Conservation (phyloP, 2,797 vertebrate genomes). For the Rhynchonycteris naso region DNA sequence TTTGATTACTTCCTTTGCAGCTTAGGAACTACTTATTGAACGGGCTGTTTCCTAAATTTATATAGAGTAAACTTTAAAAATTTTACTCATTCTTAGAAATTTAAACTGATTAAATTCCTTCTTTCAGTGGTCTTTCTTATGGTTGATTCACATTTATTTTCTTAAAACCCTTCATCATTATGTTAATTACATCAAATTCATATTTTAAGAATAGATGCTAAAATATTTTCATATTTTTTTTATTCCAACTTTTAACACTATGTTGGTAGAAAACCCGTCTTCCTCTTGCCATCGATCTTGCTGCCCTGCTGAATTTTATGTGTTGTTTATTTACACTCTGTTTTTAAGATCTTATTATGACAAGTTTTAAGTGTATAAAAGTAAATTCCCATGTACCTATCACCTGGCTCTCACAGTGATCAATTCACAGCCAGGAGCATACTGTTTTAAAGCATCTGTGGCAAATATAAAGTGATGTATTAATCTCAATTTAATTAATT, state of each 20-base stretch:
- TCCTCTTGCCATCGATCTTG: neutral
- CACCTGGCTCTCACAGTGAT: neutral
- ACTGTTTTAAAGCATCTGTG: conserved; percentile 41
- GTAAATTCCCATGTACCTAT: neutral
- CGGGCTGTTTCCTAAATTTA: conserved; percentile 52
- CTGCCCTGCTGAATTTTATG: neutral
- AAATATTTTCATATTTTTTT: conserved; percentile 37
- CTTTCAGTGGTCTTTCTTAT: conserved; percentile 22
- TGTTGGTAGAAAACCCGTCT: conserved; percentile 12
- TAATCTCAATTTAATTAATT: conserved; percentile 32
- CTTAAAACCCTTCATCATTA: conserved; percentile 24
- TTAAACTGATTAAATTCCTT: conserved; percentile 31
- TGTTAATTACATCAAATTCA: conserved; percentile 27
- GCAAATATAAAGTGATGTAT: neutral
- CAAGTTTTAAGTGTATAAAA: neutral
- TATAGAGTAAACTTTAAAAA: conserved; percentile 28
- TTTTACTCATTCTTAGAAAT: conserved; percentile 56
- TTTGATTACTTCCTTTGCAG: conserved; percentile 47
- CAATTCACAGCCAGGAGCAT: neutral
- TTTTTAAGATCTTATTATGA: conserved; percentile 53
- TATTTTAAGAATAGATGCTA: conserved; percentile 48
- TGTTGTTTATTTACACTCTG: conserved; percentile 34
- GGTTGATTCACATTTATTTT: conserved; percentile 35
- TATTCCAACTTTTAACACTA: neutral
- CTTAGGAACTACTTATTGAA: conserved; percentile 17